Evolutionary conservation across 1,140 invertebrate genomes (phyloP).

Genomic region (Antheraea mylitta): DNA sequence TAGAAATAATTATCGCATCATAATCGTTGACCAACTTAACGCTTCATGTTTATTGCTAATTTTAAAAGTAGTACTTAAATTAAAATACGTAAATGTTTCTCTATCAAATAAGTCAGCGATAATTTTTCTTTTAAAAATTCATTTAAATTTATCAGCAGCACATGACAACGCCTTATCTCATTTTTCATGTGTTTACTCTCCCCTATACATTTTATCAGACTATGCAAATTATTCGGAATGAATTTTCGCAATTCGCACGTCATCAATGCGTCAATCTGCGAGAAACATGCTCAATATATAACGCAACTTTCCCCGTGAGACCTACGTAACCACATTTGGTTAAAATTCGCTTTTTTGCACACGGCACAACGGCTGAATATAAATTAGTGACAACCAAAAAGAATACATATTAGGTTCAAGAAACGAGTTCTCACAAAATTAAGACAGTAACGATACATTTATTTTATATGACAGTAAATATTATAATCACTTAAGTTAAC

Average conservation of each 20-base stretch:
- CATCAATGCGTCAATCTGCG: constrained; percentile 37
- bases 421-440: no score
- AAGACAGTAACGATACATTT: no score
- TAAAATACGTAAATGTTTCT: no score
- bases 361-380: constrained; percentile 20
- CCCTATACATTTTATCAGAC: constrained; percentile 20
- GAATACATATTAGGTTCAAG: not conserved
- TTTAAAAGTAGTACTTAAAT: not conserved
- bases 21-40: no score
- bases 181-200: not conserved
- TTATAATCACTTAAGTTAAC: not conserved
- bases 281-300: constrained; percentile 30
- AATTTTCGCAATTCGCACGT: constrained; percentile 39
- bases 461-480: not conserved
- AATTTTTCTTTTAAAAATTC: no score
- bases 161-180: not conserved
- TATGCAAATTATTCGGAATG: constrained; percentile 26
- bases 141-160: not conserved
- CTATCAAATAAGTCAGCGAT: no score
- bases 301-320: constrained; percentile 38
- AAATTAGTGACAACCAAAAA: constrained; percentile 10
- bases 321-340: constrained; percentile 42
- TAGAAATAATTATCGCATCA: no score
- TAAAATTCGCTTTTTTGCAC: constrained; percentile 47
- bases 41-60: not conserved